These are phyloP conservation scores for Corydoras maculifer DNA, from an alignment of 2,113 vertebrate species.

Conservation along the genomic window DNA sequence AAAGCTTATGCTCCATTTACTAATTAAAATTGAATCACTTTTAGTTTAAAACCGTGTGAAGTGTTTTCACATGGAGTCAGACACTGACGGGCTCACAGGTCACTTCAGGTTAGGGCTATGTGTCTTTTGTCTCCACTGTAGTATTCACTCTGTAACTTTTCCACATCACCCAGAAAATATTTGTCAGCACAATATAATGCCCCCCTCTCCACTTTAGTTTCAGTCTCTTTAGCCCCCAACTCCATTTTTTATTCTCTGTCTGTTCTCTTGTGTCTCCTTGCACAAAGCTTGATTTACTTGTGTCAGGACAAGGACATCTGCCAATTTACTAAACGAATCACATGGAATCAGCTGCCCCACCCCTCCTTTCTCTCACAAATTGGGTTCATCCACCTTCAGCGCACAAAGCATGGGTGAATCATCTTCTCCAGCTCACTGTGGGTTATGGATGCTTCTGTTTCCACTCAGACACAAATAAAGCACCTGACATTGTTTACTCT, in stretches of 20 bases:
- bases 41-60: too few relatives aligned
- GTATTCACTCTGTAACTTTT: too few relatives aligned
- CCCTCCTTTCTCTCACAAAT: slow-evolving; percentile 62
- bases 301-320: slow-evolving; percentile 72
- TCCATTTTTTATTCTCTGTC: not conserved
- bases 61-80: too few relatives aligned
- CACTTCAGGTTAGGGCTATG: too few relatives aligned
- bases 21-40: too few relatives aligned
- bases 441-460: slow-evolving; percentile 46
- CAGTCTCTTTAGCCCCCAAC: not conserved
- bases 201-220: not conserved
- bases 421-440: slow-evolving; percentile 46
- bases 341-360: slow-evolving; percentile 52
- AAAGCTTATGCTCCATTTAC: too few relatives aligned
- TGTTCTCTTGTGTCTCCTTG: slow-evolving; percentile 12
- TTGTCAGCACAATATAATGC: not conserved
- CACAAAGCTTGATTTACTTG: slow-evolving; percentile 64
- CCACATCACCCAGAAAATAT: not conserved
- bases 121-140: too few relatives aligned
- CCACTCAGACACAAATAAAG: slow-evolving; percentile 59
- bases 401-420: slow-evolving; percentile 59
- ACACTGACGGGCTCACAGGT: too few relatives aligned
- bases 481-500: slow-evolving; percentile 68
- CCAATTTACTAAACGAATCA: slow-evolving; percentile 63
- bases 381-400: slow-evolving; percentile 65